Percentiles rank a stretch among this genome's conserved stretches.
Conservation (phyloP, 2,113 vertebrate genomes). For the Shinisaurus crocodilurus region DNA sequence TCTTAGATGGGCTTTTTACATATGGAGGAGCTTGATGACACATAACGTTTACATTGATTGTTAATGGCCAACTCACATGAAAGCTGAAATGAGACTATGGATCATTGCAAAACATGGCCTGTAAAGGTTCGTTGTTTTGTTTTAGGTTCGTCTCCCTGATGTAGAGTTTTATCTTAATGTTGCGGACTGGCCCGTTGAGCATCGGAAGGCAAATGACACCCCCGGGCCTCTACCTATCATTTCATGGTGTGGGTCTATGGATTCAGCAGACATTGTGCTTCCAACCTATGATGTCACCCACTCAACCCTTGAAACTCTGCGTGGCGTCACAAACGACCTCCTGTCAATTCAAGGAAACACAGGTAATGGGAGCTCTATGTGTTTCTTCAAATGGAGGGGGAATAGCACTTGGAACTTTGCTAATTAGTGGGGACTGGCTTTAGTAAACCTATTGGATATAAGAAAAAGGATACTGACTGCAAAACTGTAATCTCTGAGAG, state of each 20-base stretch:
- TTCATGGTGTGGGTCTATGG: constrained; percentile 92
- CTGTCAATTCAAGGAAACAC: constrained; percentile 94
- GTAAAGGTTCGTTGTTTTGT: neutral
- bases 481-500: neutral
- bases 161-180: constrained; percentile 94
- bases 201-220: constrained; percentile 75
- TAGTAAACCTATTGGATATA: neutral
- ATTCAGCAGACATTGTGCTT: constrained; percentile 89
- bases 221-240: constrained; percentile 86
- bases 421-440: neutral
- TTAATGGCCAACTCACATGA: neutral
- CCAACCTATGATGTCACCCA: constrained; percentile 93
- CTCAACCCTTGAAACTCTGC: constrained; percentile 90
- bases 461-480: neutral
- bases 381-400: neutral
- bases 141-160: constrained; percentile 87
- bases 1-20: neutral
- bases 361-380: constrained; percentile 73
- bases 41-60: neutral
- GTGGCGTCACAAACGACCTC: constrained; percentile 91
- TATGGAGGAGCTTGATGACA: neutral
- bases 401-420: neutral
- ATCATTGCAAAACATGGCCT: neutral
- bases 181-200: constrained; percentile 93
- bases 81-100: neutral